Evolutionary conservation across 37 sponge, comb jelly and placozoan species (phyloP), one percentile per base, ranked within the genome.

Genomic region (Mnemiopsis leidyi): DNA sequence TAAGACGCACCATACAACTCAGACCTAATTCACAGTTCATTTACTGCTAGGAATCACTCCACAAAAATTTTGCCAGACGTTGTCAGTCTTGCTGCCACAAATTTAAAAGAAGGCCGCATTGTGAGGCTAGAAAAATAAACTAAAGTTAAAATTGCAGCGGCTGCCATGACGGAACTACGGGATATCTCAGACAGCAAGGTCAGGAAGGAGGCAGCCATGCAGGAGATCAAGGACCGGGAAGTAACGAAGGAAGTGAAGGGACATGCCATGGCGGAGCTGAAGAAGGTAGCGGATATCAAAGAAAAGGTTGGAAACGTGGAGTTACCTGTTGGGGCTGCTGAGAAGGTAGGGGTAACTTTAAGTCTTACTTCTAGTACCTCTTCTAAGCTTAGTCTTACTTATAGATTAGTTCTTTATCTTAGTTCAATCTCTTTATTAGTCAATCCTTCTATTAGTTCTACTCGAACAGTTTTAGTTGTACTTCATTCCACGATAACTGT

Each of bases 281-380:
- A 36, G 37, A 79, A 79, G n/a, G 82, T 79, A 20, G 82, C 36
- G 3, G 82, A 79, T 29, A 79, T 79, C 21, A 79, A 79, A 36
- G 82, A 79, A 36, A 79, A 35, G 36, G 82, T 79, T 18, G 82
- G 75, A 29, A 18, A 5, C n/a, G 3, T 18, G 3, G 75, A 71
- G 21, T 25, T 71, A 18, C 75, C 30, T 5, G n/a, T 29, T 71
- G 75, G 75, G 30, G 30, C 75, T 5, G 75, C 75, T 3, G 75
- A 71, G 3, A 71, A 71, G 75, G 75, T 71, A 71, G 30, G n/a
- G n/a, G n/a, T n/a, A n/a, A n/a, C n/a, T n/a, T n/a, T n/a, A n/a
- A n/a, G n/a, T n/a, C n/a, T n/a, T n/a, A n/a, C n/a, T n/a, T n/a
- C n/a, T n/a, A n/a, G n/a, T n/a, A n/a, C n/a, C n/a, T n/a, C n/a